Evolutionary conservation across 2,113 vertebrate species (phyloP), one percentile per base, ranked within the genome.

Genomic region (Perccottus glenii): DNA sequence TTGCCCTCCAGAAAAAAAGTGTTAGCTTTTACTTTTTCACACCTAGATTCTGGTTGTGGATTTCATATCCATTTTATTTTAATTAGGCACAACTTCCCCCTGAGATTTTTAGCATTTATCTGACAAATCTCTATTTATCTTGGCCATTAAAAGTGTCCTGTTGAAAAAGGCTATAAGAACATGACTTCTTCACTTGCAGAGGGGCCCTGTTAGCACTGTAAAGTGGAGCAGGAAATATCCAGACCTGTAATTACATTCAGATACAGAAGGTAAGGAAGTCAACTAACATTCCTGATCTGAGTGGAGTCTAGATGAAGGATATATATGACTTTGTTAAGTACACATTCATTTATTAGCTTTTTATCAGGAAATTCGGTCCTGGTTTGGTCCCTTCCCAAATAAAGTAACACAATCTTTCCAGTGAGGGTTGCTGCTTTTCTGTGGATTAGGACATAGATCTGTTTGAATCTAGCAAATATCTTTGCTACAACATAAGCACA

Each of bases 241-340:
- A 60, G 64, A 72, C 66, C 75, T 88, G 67, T 90, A 89, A 92
- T 89, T 83, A 82, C 64, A 79, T 68, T 80, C 64, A 77, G 66
- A 86, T 83, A 85, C 75, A 88, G 78, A 88, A 82, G 84, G 71
- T 81, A 81, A 76, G 81, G 79, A 82, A 85, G 78, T 75, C 51
- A 80, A 70, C 59, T 43, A 70, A 73, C 77, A 85, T 85, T 90
- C 83, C 82, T 71, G 82, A 88, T 89, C 81, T 77, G 72, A 84
- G 78, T 16, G 50, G 53, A 63, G 69, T 53, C 60, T 57, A 48
- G 62, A 67, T 73, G 32, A 52, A 78, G 65, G 72, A 85, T 56
- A 68, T 73, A 75, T 3, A 14, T 72, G 67, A 87, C 76, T 81
- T 88, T 78, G 72, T 68, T 47, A 50, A 36, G 53, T 65, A 64